These are phyloP conservation scores for Limenitis camilla DNA, from an alignment of 2,888 invertebrate genomes.

Conservation along the genomic window DNA sequence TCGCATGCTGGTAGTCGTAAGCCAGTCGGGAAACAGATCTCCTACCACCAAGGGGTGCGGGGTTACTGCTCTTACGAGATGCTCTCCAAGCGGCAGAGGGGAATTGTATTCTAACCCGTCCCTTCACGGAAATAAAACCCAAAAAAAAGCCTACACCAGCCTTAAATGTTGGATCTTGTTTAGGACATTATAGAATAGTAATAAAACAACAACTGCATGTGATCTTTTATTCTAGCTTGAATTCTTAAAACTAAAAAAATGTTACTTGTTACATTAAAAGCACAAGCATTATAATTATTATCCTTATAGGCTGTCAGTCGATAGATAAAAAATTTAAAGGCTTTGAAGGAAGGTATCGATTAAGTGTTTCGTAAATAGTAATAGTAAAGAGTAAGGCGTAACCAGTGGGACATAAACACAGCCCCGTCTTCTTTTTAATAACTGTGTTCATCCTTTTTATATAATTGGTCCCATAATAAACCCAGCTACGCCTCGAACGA, in stretches of 20 bases:
- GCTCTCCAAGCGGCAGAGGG: too few species aligned
- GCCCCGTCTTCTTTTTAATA: conserved; percentile 42
- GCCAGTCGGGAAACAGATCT: too few species aligned
- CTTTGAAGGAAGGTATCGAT: conserved; percentile 60
- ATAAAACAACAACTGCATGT: conserved; percentile 48
- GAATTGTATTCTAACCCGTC: too few species aligned
- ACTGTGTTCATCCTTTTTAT: conserved; percentile 45
- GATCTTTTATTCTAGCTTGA: conserved; percentile 63
- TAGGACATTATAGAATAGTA: background rate
- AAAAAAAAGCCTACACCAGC: too few species aligned
- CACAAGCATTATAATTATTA: conserved; percentile 66
- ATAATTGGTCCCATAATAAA: conserved; percentile 57
- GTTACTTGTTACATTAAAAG: conserved; percentile 70
- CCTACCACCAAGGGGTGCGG: too few species aligned
- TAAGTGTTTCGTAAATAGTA: conserved; percentile 24
- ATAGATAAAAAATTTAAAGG: conserved; percentile 58
- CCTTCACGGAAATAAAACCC: too few species aligned
- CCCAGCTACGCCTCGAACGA: conserved; percentile 63
- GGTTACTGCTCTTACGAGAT: too few species aligned
- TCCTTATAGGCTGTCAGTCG: conserved; percentile 67
- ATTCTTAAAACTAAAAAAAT: conserved; percentile 59
- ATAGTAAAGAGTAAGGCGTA: conserved; percentile 51
- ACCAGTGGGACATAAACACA: conserved; percentile 59
- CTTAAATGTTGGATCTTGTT: too few species aligned
- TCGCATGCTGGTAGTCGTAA: too few species aligned